Percentiles rank a stretch among this genome's conserved stretches.
Evolutionary conservation across 1,140 invertebrate genomes (phyloP).

Genomic region (Liolophura sinensis): DNA sequence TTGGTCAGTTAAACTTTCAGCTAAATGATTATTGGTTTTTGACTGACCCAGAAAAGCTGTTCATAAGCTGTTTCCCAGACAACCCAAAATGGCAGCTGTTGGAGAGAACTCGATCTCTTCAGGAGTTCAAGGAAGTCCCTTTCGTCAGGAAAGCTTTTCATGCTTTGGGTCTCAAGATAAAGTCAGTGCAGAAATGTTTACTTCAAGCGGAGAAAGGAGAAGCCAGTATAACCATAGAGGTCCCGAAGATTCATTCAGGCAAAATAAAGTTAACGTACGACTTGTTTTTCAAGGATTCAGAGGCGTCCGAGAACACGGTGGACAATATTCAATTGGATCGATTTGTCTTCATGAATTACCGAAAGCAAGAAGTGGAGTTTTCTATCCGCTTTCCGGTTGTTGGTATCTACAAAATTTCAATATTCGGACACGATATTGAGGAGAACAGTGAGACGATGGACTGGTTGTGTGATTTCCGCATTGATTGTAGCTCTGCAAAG

Average conservation of each 20-base stretch:
- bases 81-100: slow-evolving; percentile 39
- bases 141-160: slow-evolving; percentile 26
- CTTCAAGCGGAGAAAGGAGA: slow-evolving; percentile 11
- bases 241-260: slow-evolving; percentile 6
- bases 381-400: slow-evolving; percentile 13
- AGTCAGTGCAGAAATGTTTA: slow-evolving; percentile 12
- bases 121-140: slow-evolving; percentile 22
- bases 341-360: slow-evolving; percentile 14
- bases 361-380: slow-evolving; percentile 12
- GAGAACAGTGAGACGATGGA: slow-evolving; percentile 1
- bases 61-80: slow-evolving; percentile 29
- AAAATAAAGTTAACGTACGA: slow-evolving; percentile 15
- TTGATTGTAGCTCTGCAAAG: slow-evolving; percentile 11
- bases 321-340: slow-evolving; percentile 1
- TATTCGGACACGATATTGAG: not conserved
- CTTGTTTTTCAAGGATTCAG: slow-evolving; percentile 11
- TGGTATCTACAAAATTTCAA: slow-evolving; percentile 18
- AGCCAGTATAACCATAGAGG: slow-evolving; percentile 7
- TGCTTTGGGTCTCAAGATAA: slow-evolving; percentile 15
- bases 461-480: slow-evolving; percentile 15
- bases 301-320: slow-evolving; percentile 5
- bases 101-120: slow-evolving; percentile 21
- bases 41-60: slow-evolving; percentile 38
- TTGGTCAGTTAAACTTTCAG: slow-evolving; percentile 9
- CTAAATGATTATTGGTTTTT: slow-evolving; percentile 44